Evolutionary conservation across 37 sponge, comb jelly and placozoan genomes (phyloP).

Genomic region (Aphrocallistes beatrix): DNA sequence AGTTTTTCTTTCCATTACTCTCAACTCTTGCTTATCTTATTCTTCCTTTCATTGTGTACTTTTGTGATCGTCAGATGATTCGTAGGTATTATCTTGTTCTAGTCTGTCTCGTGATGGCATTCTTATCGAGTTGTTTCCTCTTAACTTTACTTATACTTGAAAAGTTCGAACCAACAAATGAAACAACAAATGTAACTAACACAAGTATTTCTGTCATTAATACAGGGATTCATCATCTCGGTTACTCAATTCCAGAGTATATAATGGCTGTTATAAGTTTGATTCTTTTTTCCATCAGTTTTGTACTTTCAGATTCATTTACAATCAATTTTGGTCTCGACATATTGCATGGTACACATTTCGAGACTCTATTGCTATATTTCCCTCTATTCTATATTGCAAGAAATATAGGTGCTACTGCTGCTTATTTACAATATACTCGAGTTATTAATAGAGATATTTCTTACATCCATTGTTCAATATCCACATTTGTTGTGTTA

Average conservation of each 20-base stretch:
- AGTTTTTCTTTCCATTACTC: not conserved
- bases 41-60: not conserved
- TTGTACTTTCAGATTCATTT: not conserved
- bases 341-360: not conserved
- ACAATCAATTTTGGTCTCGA: not conserved
- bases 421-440: not conserved
- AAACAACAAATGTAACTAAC: not conserved
- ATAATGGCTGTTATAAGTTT: not conserved
- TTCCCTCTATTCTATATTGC: not conserved
- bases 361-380: not conserved
- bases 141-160: not conserved
- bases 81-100: not conserved
- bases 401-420: not conserved
- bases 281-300: not conserved
- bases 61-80: not conserved
- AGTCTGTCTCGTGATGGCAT: not conserved
- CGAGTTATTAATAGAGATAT: not conserved
- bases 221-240: not conserved
- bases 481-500: not conserved
- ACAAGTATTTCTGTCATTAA: not conserved
- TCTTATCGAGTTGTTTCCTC: not conserved
- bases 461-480: not conserved
- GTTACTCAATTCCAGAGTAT: not conserved
- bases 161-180: too few species aligned
- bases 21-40: not conserved